phyloP scores from a whole-genome alignment of 2,888 invertebrate species.

The Amblyjoppa fuscipennis region DNA sequence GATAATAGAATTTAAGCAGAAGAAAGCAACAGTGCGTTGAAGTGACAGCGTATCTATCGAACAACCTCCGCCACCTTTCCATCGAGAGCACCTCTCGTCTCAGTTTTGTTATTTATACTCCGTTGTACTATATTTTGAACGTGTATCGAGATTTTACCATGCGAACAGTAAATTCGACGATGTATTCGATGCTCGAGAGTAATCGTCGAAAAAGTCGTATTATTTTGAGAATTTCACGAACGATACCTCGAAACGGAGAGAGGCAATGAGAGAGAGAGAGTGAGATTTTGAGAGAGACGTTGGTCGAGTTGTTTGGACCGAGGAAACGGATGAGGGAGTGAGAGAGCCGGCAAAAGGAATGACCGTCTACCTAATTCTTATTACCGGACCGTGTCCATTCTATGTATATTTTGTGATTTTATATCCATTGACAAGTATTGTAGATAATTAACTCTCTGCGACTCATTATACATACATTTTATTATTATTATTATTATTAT shows the following conservation, averaged over 20 bases:
- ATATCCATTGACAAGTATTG: constrained; percentile 84
- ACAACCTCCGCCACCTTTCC: constrained; percentile 3
- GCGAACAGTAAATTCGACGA: background rate
- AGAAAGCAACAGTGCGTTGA: constrained; percentile 36
- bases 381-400: constrained; percentile 77
- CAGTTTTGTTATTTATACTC: constrained; percentile 34
- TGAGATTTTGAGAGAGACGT: constrained; percentile 3
- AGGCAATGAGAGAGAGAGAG: constrained; percentile 16
- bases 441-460: constrained; percentile 84
- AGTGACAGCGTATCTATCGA: constrained; percentile 5
- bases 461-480: constrained; percentile 79
- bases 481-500: constrained; percentile 77
- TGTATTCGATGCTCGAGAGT: constrained; percentile 21
- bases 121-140: constrained; percentile 48
- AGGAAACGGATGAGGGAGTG: constrained; percentile 25
- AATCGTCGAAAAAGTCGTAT: constrained; percentile 12
- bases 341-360: constrained; percentile 40
- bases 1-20: constrained; percentile 52
- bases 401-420: constrained; percentile 86
- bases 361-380: constrained; percentile 58
- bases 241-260: constrained; percentile 27
- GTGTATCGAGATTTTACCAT: background rate
- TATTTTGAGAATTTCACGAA: constrained; percentile 25
- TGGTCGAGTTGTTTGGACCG: constrained; percentile 34
- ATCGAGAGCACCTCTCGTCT: constrained; percentile 3